Conservation (phyloP, 1,140 invertebrate genomes). For the Acyrthosiphon pisum region DNA sequence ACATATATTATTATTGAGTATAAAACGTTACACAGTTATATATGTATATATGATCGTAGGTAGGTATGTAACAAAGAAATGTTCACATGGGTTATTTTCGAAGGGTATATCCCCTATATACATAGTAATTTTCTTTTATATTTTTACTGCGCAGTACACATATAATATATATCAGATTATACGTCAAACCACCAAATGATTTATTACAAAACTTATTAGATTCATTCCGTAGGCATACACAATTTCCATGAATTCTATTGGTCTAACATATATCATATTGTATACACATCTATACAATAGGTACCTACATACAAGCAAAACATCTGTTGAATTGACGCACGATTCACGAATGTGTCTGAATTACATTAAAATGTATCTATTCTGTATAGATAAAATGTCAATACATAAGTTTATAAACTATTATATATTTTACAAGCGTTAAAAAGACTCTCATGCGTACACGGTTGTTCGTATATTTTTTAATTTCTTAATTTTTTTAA, state of each 20-base stretch:
- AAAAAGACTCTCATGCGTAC: neutral
- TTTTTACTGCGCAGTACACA: neutral
- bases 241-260: neutral
- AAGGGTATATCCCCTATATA: neutral
- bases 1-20: neutral
- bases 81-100: neutral
- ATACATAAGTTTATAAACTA: neutral
- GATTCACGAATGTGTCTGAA: neutral
- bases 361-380: neutral
- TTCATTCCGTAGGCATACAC: neutral
- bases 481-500: too few species aligned
- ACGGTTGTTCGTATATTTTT: too few species aligned
- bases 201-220: neutral
- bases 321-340: neutral
- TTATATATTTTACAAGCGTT: neutral
- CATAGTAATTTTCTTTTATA: neutral
- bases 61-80: neutral
- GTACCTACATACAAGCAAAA: neutral
- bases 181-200: constrained; percentile 4
- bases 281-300: neutral
- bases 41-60: neutral
- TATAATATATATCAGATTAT: neutral
- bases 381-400: neutral
- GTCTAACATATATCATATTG: neutral
- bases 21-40: neutral